Percentiles rank a stretch among this genome's conserved stretches.
Conservation (phyloP, 2,113 vertebrate genomes). For the Gadus macrocephalus region DNA sequence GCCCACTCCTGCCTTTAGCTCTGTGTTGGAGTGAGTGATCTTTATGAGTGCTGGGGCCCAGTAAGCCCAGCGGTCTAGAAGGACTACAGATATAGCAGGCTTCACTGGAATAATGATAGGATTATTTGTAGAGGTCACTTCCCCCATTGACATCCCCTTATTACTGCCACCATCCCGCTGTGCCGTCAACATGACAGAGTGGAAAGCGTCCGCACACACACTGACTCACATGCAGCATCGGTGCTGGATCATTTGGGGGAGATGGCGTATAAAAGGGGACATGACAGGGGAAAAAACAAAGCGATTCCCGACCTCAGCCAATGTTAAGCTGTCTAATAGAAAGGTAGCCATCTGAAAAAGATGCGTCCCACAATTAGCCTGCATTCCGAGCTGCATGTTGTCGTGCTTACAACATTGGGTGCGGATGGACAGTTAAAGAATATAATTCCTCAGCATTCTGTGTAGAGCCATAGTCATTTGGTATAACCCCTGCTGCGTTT, state of each 20-base stretch:
- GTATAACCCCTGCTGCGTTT: too few relatives aligned
- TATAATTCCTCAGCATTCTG: too few relatives aligned
- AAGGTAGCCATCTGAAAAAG: too few relatives aligned
- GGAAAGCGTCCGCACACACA: slow-evolving; percentile 28
- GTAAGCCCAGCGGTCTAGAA: slow-evolving; percentile 40
- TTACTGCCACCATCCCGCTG: slow-evolving; percentile 51
- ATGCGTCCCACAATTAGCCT: too few relatives aligned
- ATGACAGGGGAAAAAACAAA: not conserved
- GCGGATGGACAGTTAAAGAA: too few relatives aligned
- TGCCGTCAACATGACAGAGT: slow-evolving; percentile 54
- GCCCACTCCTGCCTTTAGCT: slow-evolving; percentile 4
- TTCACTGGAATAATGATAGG: slow-evolving; percentile 56
- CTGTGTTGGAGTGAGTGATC: slow-evolving; percentile 30
- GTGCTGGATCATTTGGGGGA: not conserved
- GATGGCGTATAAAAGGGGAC: not conserved
- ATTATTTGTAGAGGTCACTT: slow-evolving; percentile 64
- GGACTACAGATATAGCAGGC: slow-evolving; percentile 44
- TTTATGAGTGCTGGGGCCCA: slow-evolving; percentile 41
- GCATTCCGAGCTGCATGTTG: too few relatives aligned
- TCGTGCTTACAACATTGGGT: too few relatives aligned
- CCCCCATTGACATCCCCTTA: slow-evolving; percentile 57
- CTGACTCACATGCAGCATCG: slow-evolving; percentile 21
- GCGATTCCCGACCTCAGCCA: not conserved
- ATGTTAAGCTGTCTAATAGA: too few relatives aligned
- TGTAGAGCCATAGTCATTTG: too few relatives aligned